A percentile compares a stretch with the other conserved stretches of the same genome.
Conservation (phyloP, 1,140 invertebrate genomes). For the Panulirus ornatus region DNA sequence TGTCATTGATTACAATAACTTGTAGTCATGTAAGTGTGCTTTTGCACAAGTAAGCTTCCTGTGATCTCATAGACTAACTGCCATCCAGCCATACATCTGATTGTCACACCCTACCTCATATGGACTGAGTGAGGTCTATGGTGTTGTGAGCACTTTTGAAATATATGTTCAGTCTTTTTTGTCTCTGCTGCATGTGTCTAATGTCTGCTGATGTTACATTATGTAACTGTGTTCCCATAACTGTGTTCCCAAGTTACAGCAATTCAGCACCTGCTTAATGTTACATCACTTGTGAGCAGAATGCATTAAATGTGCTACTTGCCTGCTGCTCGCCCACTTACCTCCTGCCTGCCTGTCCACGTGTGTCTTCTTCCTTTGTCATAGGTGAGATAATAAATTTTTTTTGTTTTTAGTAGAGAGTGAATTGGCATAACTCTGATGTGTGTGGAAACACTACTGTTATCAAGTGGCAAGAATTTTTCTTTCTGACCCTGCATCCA, state of each 20-base stretch:
- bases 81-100: slow-evolving; percentile 32
- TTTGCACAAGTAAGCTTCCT: slow-evolving; percentile 27
- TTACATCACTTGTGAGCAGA: slow-evolving; percentile 57
- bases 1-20: slow-evolving; percentile 19
- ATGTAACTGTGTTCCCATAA: slow-evolving; percentile 28
- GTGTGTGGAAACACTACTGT: too few relatives aligned
- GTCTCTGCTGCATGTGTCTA: slow-evolving; percentile 37
- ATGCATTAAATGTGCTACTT: slow-evolving; percentile 35
- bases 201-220: slow-evolving; percentile 11
- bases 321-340: slow-evolving; percentile 53
- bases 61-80: slow-evolving; percentile 33
- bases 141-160: slow-evolving; percentile 16
- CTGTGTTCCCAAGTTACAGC: slow-evolving; percentile 36
- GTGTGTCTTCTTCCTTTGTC: slow-evolving; percentile 27
- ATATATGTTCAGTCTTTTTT: slow-evolving; percentile 39
- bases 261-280: slow-evolving; percentile 50
- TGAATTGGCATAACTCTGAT: too few relatives aligned
- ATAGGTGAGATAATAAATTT: slow-evolving; percentile 50
- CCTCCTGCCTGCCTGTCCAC: slow-evolving; percentile 53
- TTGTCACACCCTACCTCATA: slow-evolving; percentile 56
- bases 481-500: too few relatives aligned
- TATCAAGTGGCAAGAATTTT: too few relatives aligned
- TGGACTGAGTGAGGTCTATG: slow-evolving; percentile 50
- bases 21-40: slow-evolving; percentile 20
- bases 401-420: slow-evolving; percentile 22